Percentiles rank a stretch among this genome's conserved stretches.
Conservation (phyloP, 1,140 invertebrate species). For the Zaprionus ornatus region DNA sequence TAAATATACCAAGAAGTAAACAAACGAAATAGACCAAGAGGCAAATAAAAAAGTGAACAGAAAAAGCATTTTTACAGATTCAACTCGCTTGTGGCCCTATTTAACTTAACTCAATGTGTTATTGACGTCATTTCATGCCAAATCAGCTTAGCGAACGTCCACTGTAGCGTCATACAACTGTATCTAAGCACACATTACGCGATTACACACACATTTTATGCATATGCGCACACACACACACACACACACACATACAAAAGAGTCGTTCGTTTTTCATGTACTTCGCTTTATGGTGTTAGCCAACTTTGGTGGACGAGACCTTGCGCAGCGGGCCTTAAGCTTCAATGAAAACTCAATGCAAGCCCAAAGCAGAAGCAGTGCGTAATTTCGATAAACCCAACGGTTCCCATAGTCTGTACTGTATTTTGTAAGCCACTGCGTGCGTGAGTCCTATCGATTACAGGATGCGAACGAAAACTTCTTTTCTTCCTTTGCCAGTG, state of each 20-base stretch:
- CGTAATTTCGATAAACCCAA: conserved; percentile 34
- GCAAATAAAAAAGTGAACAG: not conserved
- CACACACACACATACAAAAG: conserved; percentile 25
- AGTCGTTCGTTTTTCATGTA: conserved; percentile 35
- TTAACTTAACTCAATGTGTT: not conserved
- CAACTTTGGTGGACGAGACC: conserved; percentile 70
- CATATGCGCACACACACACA: not conserved
- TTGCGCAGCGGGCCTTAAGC: conserved; percentile 53
- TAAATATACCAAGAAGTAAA: not conserved
- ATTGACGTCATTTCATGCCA: not conserved
- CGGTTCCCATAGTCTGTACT: not conserved
- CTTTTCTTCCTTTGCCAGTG: too few species aligned
- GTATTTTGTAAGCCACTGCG: not conserved
- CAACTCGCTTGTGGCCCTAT: not conserved
- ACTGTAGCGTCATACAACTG: conserved; percentile 1
- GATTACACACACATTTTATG: conserved; percentile 21
- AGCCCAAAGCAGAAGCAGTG: not conserved
- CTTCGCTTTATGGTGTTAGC: conserved; percentile 63
- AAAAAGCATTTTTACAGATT: not conserved
- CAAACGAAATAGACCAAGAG: not conserved
- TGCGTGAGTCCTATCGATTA: not conserved
- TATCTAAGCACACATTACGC: conserved; percentile 31
- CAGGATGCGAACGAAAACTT: too few species aligned
- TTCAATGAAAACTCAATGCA: conserved; percentile 41
- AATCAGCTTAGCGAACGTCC: not conserved